Evolutionary conservation across 2,113 vertebrate genomes (phyloP).

Genomic region (Poeciliopsis prolifica): DNA sequence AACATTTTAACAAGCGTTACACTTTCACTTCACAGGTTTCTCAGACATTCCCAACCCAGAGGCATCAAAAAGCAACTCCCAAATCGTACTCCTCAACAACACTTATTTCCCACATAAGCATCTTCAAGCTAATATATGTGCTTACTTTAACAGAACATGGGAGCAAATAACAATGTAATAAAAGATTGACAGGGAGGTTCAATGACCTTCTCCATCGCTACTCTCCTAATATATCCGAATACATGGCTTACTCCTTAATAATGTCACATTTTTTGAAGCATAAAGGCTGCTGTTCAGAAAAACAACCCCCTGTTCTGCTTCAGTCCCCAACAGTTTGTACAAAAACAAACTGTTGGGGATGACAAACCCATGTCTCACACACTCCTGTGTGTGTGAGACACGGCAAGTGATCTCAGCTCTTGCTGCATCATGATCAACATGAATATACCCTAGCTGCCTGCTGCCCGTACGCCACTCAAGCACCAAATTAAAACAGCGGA

Average conservation of each 20-base stretch:
- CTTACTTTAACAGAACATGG: slow-evolving; percentile 26
- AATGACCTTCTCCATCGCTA: slow-evolving; percentile 12
- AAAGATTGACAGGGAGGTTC: slow-evolving; percentile 9
- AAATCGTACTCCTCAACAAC: slow-evolving; percentile 1
- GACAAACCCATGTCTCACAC: no score
- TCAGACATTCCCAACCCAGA: slow-evolving; percentile 26
- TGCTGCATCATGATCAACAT: slow-evolving; percentile 51
- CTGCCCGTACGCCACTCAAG: slow-evolving; percentile 26
- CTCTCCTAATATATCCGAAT: slow-evolving; percentile 27
- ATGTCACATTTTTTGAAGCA: slow-evolving; percentile 7
- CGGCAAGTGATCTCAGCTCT: not conserved
- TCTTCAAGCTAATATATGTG: slow-evolving; percentile 11
- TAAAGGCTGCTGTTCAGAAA: not conserved
- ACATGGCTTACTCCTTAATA: slow-evolving; percentile 53
- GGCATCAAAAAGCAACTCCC: slow-evolving; percentile 4
- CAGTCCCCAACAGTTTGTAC: not conserved
- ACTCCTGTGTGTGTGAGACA: not conserved
- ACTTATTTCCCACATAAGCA: slow-evolving; percentile 3
- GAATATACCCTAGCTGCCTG: slow-evolving; percentile 41
- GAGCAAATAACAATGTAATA: slow-evolving; percentile 18
- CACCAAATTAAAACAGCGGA: slow-evolving; percentile 49
- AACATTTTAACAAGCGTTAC: slow-evolving; percentile 13
- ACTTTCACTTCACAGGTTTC: slow-evolving; percentile 25
- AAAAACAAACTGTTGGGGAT: not conserved
- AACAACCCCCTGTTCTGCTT: slow-evolving; percentile 13